phyloP scores from a whole-genome alignment of 2,113 vertebrate genomes.

The Brachyistius frenatus region DNA sequence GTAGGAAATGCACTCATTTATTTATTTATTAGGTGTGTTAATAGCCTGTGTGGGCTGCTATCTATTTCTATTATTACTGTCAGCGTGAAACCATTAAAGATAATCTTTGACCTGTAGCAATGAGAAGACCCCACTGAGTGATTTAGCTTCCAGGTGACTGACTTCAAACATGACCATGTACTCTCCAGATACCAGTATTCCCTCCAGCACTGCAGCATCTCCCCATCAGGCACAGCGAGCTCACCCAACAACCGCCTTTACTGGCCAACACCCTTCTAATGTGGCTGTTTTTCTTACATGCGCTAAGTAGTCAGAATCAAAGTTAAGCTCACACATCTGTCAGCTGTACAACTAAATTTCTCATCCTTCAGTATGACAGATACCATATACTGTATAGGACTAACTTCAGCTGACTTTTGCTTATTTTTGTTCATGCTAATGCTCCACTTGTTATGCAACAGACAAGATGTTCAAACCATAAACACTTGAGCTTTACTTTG shows the following conservation, averaged over 20 bases:
- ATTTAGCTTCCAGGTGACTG: constrained; percentile 31
- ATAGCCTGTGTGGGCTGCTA: not conserved
- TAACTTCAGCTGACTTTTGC: not conserved
- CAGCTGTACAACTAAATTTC: not conserved
- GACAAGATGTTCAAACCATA: not conserved
- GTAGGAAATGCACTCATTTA: not conserved
- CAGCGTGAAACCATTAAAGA: constrained; percentile 1
- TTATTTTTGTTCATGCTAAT: not conserved
- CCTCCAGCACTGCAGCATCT: not conserved
- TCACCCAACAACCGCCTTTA: not conserved
- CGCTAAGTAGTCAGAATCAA: not conserved
- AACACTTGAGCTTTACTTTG: not conserved
- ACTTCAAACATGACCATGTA: constrained; percentile 35
- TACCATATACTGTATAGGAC: not conserved
- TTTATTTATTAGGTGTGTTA: constrained; percentile 7
- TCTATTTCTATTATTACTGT: constrained; percentile 19
- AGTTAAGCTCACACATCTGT: not conserved
- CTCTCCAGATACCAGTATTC: constrained; percentile 16
- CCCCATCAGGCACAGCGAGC: not conserved
- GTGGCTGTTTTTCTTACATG: not conserved
- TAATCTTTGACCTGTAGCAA: constrained; percentile 33
- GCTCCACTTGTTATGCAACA: not conserved
- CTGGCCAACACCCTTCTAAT: not conserved
- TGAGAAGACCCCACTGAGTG: constrained; percentile 19
- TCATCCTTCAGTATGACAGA: not conserved